Conservation (phyloP, 2,888 invertebrate genomes). For the Fragum sueziense region DNA sequence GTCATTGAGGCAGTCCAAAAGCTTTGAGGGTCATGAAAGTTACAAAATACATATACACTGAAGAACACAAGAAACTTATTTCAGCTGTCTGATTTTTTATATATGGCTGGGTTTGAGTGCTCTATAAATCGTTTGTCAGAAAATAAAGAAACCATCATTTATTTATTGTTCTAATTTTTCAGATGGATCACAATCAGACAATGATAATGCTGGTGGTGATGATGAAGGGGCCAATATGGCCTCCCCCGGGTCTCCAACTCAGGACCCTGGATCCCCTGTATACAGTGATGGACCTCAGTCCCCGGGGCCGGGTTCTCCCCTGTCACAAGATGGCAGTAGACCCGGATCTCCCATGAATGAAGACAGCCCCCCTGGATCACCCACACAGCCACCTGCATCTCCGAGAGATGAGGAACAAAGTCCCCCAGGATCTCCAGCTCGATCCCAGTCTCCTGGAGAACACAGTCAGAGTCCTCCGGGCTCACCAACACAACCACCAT, state of each 20-base stretch:
- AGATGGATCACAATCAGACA: slow-evolving; percentile 34
- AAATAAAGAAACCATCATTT: neutral
- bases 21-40: no score
- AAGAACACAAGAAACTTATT: no score
- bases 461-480: neutral
- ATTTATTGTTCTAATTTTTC: neutral
- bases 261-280: slow-evolving; percentile 28
- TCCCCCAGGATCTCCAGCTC: neutral
- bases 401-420: slow-evolving; percentile 44
- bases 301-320: slow-evolving; percentile 17
- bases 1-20: no score
- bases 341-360: slow-evolving; percentile 19
- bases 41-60: no score
- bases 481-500: neutral
- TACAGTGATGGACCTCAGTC: slow-evolving; percentile 31
- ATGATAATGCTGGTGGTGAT: slow-evolving; percentile 40
- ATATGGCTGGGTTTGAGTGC: neutral
- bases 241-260: slow-evolving; percentile 24
- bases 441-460: slow-evolving; percentile 13
- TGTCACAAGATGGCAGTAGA: neutral
- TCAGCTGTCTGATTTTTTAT: neutral
- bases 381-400: slow-evolving; percentile 44
- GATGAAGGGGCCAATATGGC: slow-evolving; percentile 9
- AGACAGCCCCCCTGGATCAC: slow-evolving; percentile 36
- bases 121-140: neutral